These are phyloP conservation scores for Charaxes varanes DNA, from an alignment of 1,140 invertebrate species.

Conservation along the genomic window DNA sequence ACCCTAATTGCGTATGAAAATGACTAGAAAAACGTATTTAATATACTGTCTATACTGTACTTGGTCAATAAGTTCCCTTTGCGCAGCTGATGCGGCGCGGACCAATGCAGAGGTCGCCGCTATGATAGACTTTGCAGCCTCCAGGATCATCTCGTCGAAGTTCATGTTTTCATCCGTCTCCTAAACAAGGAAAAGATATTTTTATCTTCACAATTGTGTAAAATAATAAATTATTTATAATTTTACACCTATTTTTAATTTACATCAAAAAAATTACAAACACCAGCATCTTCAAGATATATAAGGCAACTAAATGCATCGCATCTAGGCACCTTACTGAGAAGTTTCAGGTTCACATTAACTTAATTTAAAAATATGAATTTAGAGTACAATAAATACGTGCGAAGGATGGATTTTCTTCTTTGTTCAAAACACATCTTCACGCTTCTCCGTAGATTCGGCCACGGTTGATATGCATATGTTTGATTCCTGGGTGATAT, in stretches of 20 bases:
- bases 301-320: too few species aligned
- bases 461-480: conserved; percentile 88
- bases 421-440: too few species aligned
- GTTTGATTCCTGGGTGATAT: conserved; percentile 99
- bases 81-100: conserved; percentile 95
- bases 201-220: background rate
- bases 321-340: too few species aligned
- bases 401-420: too few species aligned
- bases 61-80: conserved; percentile 93
- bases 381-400: too few species aligned
- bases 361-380: too few species aligned
- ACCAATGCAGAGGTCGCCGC: conserved; percentile 97
- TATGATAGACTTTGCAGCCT: conserved; percentile 98
- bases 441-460: conserved; percentile 13
- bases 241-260: too few species aligned
- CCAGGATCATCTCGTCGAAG: conserved; percentile 99
- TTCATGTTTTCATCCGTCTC: conserved; percentile 95
- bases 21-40: background rate
- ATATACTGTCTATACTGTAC: conserved; percentile 25
- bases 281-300: too few species aligned
- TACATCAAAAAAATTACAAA: too few species aligned
- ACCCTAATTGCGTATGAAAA: background rate
- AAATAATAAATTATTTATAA: too few species aligned
- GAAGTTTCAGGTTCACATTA: too few species aligned
- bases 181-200: conserved; percentile 56